phyloP scores from a whole-genome alignment of 2,888 invertebrate species.

The Taenaris catops region DNA sequence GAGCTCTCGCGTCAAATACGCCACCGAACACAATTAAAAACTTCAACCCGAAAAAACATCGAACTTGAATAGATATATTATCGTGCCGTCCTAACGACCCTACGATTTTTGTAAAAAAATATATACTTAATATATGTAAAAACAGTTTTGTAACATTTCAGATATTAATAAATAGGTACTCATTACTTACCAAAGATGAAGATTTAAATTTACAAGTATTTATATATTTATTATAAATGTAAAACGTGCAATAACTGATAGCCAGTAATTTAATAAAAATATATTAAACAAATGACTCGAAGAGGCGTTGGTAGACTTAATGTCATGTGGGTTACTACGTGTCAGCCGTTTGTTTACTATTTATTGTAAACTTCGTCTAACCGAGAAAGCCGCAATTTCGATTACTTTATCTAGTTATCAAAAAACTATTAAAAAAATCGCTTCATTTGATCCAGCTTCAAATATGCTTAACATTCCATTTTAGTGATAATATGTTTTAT shows the following conservation, averaged over 20 bases:
- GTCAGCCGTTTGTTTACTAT: conserved; percentile 57
- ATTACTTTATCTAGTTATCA: conserved; percentile 31
- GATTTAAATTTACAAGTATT: conserved; percentile 77
- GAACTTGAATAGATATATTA: conserved; percentile 76
- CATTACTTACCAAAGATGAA: conserved; percentile 76
- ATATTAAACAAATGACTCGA: conserved; percentile 70
- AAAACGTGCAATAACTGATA: conserved; percentile 81
- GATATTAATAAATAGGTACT: conserved; percentile 73
- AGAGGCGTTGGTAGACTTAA: conserved; percentile 55
- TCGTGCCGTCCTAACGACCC: conserved; percentile 80
- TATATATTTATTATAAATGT: conserved; percentile 79
- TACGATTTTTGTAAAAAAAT: conserved; percentile 77
- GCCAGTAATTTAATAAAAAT: conserved; percentile 75
- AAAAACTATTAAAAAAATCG: conserved; percentile 38
- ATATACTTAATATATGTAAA: conserved; percentile 72
- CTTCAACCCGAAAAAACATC: conserved; percentile 66
- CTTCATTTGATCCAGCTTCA: conserved; percentile 57
- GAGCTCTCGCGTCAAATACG: conserved; percentile 50
- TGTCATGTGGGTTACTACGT: conserved; percentile 34
- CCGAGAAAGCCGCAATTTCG: conserved; percentile 35
- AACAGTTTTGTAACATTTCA: conserved; percentile 78
- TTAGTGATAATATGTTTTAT: conserved; percentile 59
- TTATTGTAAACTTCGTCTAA: conserved; percentile 70
- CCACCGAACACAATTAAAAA: conserved; percentile 35
- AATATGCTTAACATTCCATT: conserved; percentile 59